Evolutionary conservation across 2,797 vertebrate species (phyloP).

Genomic region (Rallus crepitans): DNA sequence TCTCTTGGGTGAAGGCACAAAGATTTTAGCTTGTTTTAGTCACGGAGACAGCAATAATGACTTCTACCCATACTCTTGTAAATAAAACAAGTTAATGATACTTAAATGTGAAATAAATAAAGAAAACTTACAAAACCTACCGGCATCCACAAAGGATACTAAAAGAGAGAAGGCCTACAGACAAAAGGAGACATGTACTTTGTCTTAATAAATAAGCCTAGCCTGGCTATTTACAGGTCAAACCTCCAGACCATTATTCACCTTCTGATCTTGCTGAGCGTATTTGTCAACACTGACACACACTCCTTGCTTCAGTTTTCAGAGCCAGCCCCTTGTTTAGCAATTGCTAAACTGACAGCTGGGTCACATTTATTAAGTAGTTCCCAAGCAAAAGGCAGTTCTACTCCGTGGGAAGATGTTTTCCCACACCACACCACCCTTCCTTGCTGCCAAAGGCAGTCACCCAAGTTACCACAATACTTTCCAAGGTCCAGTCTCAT

Average conservation of each 20-base stretch:
- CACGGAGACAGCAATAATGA: neutral
- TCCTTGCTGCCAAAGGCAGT: neutral
- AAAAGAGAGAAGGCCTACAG: neutral
- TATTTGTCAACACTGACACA: neutral
- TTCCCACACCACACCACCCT: neutral
- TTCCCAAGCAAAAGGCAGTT: neutral
- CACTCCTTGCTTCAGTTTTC: neutral
- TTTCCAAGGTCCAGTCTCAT: neutral
- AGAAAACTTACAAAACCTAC: neutral
- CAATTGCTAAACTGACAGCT: neutral
- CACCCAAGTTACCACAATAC: neutral
- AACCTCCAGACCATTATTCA: neutral
- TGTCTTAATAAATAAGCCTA: neutral
- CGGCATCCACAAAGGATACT: neutral
- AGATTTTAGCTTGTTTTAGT: neutral
- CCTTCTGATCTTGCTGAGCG: neutral
- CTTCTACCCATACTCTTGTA: neutral
- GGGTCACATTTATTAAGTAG: neutral
- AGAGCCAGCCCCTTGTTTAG: neutral
- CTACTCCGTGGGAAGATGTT: neutral
- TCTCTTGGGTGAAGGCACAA: neutral
- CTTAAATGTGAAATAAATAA: neutral
- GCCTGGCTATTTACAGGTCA: neutral
- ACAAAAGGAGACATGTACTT: neutral
- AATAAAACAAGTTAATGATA: neutral